Base-by-base conservation (phyloP, 2,113 vertebrate species). In the Caretta caretta region DNA sequence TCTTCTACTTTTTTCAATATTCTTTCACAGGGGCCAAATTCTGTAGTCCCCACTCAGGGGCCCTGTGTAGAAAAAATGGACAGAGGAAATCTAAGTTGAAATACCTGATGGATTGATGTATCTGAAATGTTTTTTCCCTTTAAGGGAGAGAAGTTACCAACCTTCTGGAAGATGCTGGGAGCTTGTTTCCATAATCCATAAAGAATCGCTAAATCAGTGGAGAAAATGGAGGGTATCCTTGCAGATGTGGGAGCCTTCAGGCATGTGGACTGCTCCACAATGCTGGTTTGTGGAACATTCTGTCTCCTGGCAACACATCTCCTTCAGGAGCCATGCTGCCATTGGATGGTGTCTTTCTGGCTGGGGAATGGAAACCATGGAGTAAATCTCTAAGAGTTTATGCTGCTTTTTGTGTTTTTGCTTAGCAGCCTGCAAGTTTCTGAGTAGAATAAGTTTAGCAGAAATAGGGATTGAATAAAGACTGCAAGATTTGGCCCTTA, bases 1-100 rank as follows among this genome's bases (percentile, higher is more conserved):
- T 27, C 59, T 22, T 93, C 96, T 92, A 90, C 13, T 94, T 96
- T 96, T 76, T 46, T 76, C 88, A 96, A 91, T 83, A 96, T 89
- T 1, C 1, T 90, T 92, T 6, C 80, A 35, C 13, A 38, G 46
- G 2, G 79, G 57, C 42, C 1, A 87, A 91, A 76, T 65, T 3
- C 3, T 72, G 29, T 62, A 51, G 0, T 1, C 1, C 5, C 72
- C 84, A 72, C 2, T 86, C 81, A 25, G 22, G 81, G 46, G 19
- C 35, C 20, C 19, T 38, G 35, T 20, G 65, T 20, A 69, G 35
- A n/a, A 69, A n/a, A 69, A 69, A 38, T 8, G 6, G 35, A n/a
- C 10, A 69, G 31, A n/a, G 9, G 35, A 20, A 14, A 62, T 62
- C 29, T 75, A 42, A 75, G 9, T 24, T 38, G n/a, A 42, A 38